Evolutionary conservation across 2,797 vertebrate genomes (phyloP), one percentile per base, ranked within the genome.

Genomic region (Heterohyrax brucei): DNA sequence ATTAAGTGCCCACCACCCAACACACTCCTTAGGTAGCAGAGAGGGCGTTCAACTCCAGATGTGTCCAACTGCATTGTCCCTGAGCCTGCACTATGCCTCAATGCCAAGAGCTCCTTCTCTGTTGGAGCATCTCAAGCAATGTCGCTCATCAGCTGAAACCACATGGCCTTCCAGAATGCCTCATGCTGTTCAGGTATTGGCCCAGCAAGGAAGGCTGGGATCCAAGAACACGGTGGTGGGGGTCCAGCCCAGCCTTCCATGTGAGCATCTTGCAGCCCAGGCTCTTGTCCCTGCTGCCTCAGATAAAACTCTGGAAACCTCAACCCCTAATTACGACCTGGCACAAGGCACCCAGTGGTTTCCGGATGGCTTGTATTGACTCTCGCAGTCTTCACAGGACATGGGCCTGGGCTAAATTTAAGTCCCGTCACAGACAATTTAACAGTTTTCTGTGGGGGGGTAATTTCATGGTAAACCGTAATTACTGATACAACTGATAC

Each of bases 391-490:
- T 97, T 97, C 96, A 84, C 62, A 94, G 96, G 98, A 97, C 97
- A 91, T 94, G 87, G 77, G 78, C 92, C 93, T 96, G 97, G 92
- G 98, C 98, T 98, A 99, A 99, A 98, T 98, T 98, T 98, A 98
- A 98, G 97, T 94, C 77, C 95, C 91, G 98, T 98, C 98, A 68
- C 79, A 95, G 98, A 95, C 98, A 98, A 98, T 98, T 98, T 98
- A 95, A 97, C 97, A 96, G 97, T 96, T 97, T 97, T 96, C 92
- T 95, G 81, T 39, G 64, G 88, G 96, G 88, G 92, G 87, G 95
- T 97, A 98, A 98, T 98, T 99, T 98, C 83, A 98, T 95, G 98
- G 98, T 98, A 97, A 98, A 98, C 98, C 98, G 98, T 98, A 99
- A 99, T 98, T 98, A 98, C 98, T 4, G 80, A 97, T 94, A 98